Evolutionary conservation across 64 coral and sea anemone species (phyloP).

Genomic region (Montipora foliosa): DNA sequence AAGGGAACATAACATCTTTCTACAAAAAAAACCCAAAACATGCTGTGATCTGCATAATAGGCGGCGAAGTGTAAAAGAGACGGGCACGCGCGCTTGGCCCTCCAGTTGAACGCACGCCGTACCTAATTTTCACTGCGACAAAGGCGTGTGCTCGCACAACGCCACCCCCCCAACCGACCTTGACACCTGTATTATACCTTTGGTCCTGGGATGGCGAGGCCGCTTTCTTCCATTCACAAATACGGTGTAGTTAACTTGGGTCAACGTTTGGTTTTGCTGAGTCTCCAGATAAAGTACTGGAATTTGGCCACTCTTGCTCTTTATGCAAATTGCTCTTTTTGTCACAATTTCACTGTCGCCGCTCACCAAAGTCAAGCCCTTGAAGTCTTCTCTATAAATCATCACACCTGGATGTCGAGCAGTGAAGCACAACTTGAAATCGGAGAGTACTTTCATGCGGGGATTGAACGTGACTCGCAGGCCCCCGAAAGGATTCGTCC

Average conservation of each 20-base stretch:
- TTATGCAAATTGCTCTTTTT: constrained; percentile 34
- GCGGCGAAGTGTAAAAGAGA: too few relatives aligned
- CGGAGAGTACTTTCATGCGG: constrained; percentile 2
- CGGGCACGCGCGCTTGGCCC: too few relatives aligned
- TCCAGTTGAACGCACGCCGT: too few relatives aligned
- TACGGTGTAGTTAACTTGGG: constrained; percentile 41
- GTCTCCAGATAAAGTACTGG: constrained; percentile 35
- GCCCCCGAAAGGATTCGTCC: constrained; percentile 21
- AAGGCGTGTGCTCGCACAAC: too few relatives aligned
- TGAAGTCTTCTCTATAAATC: not conserved
- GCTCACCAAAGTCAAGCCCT: not conserved
- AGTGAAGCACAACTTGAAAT: constrained; percentile 37
- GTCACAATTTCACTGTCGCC: not conserved
- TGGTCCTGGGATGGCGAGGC: not conserved
- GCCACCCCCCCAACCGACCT: too few relatives aligned
- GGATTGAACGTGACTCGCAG: constrained; percentile 45
- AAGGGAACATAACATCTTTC: too few relatives aligned
- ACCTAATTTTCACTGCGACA: too few relatives aligned
- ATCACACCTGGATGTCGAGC: constrained; percentile 16
- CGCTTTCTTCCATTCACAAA: constrained; percentile 26
- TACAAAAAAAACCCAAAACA: too few relatives aligned
- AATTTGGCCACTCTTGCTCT: not conserved
- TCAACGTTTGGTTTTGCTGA: constrained; percentile 20
- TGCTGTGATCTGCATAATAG: too few relatives aligned
- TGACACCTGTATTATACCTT: not conserved